These are phyloP conservation scores for Rhorus exstirpatorius DNA, from an alignment of 2,888 invertebrate species.

Conservation along the genomic window DNA sequence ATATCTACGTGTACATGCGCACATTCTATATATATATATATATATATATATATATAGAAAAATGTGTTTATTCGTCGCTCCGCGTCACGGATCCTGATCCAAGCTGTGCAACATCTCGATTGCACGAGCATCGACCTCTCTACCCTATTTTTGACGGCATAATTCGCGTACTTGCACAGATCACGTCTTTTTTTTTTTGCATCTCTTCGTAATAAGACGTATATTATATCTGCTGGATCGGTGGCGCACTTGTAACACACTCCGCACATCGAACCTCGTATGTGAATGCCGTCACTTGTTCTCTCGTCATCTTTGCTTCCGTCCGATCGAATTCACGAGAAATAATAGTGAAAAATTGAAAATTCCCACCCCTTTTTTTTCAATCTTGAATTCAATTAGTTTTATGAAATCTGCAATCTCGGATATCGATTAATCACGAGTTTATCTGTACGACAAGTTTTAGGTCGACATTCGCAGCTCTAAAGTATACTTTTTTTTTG, in stretches of 20 bases:
- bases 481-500: too few relatives aligned
- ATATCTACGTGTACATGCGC: constrained; percentile 1
- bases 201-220: constrained; percentile 62
- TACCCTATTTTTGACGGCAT: constrained; percentile 27
- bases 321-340: constrained; percentile 26
- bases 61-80: constrained; percentile 50
- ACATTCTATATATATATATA: too few relatives aligned
- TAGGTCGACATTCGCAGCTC: too few relatives aligned
- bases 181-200: constrained; percentile 52
- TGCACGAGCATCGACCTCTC: constrained; percentile 64
- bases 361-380: neutral
- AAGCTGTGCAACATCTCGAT: constrained; percentile 48
- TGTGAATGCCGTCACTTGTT: constrained; percentile 62
- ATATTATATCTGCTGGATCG: constrained; percentile 68
- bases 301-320: constrained; percentile 49
- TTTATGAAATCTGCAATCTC: too few relatives aligned
- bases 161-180: constrained; percentile 14
- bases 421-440: too few relatives aligned
- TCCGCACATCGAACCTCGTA: constrained; percentile 31
- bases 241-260: constrained; percentile 58
- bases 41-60: constrained; percentile 3
- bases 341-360: constrained; percentile 3
- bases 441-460: too few relatives aligned
- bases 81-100: constrained; percentile 25
- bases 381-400: neutral